These are phyloP conservation scores for Myripristis murdjan DNA, from an alignment of 2,797 vertebrate species.

Conservation along the genomic window DNA sequence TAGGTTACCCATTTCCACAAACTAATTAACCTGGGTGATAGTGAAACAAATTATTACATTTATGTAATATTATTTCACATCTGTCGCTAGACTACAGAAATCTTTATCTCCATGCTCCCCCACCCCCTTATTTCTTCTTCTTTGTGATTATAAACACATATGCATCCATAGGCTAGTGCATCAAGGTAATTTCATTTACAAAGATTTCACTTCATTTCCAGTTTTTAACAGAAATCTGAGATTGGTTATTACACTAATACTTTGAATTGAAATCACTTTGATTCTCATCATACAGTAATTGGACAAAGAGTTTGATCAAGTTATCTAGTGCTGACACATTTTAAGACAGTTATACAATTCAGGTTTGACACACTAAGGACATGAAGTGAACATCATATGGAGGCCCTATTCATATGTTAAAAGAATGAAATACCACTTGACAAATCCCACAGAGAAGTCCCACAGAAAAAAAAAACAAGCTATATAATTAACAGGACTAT, in stretches of 20 bases:
- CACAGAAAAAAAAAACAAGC: no score
- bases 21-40: conserved; percentile 98
- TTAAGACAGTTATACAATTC: no score
- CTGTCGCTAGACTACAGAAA: conserved; percentile 87
- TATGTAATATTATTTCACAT: conserved; percentile 99
- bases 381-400: no score
- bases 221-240: neutral
- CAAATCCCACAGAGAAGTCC: no score
- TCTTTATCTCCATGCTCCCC: conserved; percentile 50
- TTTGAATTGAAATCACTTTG: neutral
- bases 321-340: no score
- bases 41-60: conserved; percentile 99
- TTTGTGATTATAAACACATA: conserved; percentile 35
- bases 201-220: neutral
- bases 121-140: neutral
- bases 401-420: no score
- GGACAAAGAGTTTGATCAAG: no score
- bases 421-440: no score
- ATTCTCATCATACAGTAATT: neutral
- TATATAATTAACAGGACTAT: no score
- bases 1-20: conserved; percentile 98
- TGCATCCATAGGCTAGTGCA: neutral
- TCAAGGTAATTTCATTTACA: neutral
- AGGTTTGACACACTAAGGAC: no score
- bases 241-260: neutral